Base-by-base conservation (phyloP, 1,140 invertebrate species). In the Drosophila ironensis region DNA sequence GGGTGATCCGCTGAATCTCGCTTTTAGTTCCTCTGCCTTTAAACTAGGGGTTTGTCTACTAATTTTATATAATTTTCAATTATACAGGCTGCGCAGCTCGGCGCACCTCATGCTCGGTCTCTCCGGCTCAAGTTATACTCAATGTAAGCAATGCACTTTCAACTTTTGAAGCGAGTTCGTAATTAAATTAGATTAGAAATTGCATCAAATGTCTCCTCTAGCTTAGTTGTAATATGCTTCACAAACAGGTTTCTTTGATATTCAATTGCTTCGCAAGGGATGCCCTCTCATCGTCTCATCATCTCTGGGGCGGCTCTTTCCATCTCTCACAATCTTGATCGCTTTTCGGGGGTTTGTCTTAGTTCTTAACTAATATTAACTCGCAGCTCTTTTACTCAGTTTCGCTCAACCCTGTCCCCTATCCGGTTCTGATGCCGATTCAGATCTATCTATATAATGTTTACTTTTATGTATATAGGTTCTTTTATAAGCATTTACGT, bases 341-440 rank as follows among this genome's bases (percentile, higher is more conserved):
- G 47, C 25, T 61, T 35, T 50, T 51, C 66, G 45, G 24, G 19
- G 30, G 48, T 54, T 71, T 86, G 81, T 84, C 80, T 87, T 84
- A 80, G 74, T 81, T 87, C 81, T 74, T 87, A 87, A 84, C 80
- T 84, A 80, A 75, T 45, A 57, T 81, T 78, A 33, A 73, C 70
- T 70, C 74, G 53, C 40, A 59, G 37, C 51, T 70, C 50, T 37
- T 35, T 35, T 1, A 6, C 19, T 16, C 12, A 37, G n/a, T 27
- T 44, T 54, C 20, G 16, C 12, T 33, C 19, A 24, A 20, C 14
- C n/a, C 28, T 40, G 25, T 20, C 19, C n/a, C n/a, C n/a, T n/a
- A n/a, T 28, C 61, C 41, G 16, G n/a, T 25, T 60, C 38, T 37
- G 52, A 48, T 61, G 50, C 47, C 59, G 48, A 30, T 75, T 75